Conservation (phyloP, 2,113 vertebrate genomes). For the Atlantisia rogersi region DNA sequence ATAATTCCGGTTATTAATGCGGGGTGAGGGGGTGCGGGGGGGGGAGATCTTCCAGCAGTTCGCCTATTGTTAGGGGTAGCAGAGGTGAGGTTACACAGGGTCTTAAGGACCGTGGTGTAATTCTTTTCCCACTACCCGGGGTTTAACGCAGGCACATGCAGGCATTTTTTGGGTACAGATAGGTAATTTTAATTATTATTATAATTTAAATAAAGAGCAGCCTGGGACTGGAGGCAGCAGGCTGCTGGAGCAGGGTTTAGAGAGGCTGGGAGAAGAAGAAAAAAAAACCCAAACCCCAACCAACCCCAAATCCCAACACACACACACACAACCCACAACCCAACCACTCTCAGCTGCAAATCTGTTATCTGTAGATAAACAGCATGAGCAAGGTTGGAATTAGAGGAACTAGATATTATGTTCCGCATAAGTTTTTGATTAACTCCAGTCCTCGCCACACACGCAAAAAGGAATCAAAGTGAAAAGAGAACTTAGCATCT, state of each 20-base stretch:
- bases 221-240: background rate
- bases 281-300: too few relatives aligned
- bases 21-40: background rate
- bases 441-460: conserved; percentile 57
- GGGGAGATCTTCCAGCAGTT: background rate
- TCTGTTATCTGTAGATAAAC: conserved; percentile 22
- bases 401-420: background rate
- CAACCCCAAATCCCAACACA: too few relatives aligned
- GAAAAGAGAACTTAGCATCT: background rate
- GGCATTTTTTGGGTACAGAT: background rate
- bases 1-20: background rate
- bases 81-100: background rate
- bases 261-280: background rate
- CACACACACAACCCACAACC: too few relatives aligned
- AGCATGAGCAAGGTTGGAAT: conserved; percentile 6
- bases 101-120: background rate
- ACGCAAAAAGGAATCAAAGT: conserved; percentile 40
- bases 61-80: background rate
- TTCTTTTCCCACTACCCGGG: background rate
- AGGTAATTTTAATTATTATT: background rate
- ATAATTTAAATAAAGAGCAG: background rate
- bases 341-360: background rate
- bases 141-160: background rate
- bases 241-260: background rate
- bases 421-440: conserved; percentile 58